Base-by-base conservation (phyloP, 2,113 vertebrate genomes). In the Eurypyga helias region DNA sequence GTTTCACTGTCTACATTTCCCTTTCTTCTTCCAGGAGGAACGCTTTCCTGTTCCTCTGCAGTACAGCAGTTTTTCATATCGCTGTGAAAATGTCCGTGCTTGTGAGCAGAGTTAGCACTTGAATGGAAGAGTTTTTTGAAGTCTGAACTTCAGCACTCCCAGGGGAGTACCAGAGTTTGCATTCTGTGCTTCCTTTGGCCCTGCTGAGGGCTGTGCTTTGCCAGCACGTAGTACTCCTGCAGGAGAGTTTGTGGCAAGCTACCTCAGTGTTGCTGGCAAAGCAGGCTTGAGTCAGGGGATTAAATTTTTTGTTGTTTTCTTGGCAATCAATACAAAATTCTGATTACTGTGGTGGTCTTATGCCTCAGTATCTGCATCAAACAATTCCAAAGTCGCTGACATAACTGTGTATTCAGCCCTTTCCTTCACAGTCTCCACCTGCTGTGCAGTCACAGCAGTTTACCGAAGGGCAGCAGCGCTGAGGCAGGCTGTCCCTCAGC, bases 61-160 rank as follows among this genome's bases (percentile, higher is more conserved):
- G 45, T 16, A 11, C 24, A 60, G 61, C 7, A 23, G 49, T 52
- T 87, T 90, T 87, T 67, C 51, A 43, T 14, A 26, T 82, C 57
- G 26, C 81, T 76, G 33, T 65, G 52, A 72, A 83, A 69, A 55
- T 7, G 5, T 9, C 57, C 0, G 3, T 51, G 49, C 34, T 58
- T 4, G 0, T 25, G 69, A 82, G 46, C 4, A 24, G 33, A 28
- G 48, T 0, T 17, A 84, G 21, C 18, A 5, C 26, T 66, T 92
- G 72, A 71, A 89, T 84, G 86, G 86, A 78, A 52, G 80, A 78
- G 48, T n/a, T 36, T 81, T 92, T 87, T 73, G 38, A 71, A 62
- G 46, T 4, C 31, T 49, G 38, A 73, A 70, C 26, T 15, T 20
- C 64, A 26, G 45, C 28, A 6, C 57, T 93, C n/a, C 72, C 55